Conservation (phyloP, 2,888 invertebrate species). For the Eristalinus sepulchralis region DNA sequence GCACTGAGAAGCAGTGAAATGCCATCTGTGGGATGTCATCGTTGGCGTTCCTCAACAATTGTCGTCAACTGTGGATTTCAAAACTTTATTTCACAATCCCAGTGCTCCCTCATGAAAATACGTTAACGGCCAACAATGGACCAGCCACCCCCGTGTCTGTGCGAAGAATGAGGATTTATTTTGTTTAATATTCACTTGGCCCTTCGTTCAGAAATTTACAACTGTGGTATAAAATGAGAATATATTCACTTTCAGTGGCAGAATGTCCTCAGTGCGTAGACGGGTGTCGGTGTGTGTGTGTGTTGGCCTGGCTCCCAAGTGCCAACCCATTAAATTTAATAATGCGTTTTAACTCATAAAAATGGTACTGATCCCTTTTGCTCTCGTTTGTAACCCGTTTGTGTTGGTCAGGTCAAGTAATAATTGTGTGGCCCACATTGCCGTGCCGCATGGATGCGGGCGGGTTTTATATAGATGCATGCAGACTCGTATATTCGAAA, state of each 20-base stretch:
- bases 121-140: neutral
- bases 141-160: neutral
- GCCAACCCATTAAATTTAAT: slow-evolving; percentile 55
- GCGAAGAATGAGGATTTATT: slow-evolving; percentile 23
- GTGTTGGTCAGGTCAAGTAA: slow-evolving; percentile 10
- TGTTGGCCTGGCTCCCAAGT: slow-evolving; percentile 29
- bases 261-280: neutral
- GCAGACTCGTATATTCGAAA: neutral
- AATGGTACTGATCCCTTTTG: slow-evolving; percentile 42
- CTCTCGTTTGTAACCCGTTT: neutral
- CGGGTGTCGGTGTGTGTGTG: neutral
- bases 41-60: neutral
- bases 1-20: neutral
- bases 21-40: neutral
- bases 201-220: slow-evolving; percentile 48
- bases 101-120: neutral
- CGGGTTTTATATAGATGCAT: neutral
- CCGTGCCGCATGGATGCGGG: neutral
- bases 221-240: slow-evolving; percentile 31
- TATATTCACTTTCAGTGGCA: slow-evolving; percentile 39
- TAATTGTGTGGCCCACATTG: slow-evolving; percentile 21
- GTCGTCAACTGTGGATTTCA: neutral
- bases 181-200: slow-evolving; percentile 56
- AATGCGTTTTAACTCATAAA: slow-evolving; percentile 55
- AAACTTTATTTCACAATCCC: neutral